Conservation (phyloP, 1,140 invertebrate genomes). For the Drosophila ficusphila region DNA sequence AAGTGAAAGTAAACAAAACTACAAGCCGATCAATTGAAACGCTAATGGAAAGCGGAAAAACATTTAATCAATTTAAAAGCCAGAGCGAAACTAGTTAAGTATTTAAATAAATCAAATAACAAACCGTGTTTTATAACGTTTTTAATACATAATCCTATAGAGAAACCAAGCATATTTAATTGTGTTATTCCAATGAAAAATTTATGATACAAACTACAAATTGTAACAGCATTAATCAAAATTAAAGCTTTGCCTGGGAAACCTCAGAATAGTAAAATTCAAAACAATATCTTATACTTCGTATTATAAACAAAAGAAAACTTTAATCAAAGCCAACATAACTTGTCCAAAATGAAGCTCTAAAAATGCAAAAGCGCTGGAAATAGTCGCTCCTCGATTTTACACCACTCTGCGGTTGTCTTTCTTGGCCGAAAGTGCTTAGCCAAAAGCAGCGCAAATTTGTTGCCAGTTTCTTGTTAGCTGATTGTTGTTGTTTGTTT, state of each 20-base stretch:
- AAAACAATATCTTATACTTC: background rate
- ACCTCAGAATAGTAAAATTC: background rate
- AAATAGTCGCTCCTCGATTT: background rate
- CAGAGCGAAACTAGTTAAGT: background rate
- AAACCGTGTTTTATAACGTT: background rate
- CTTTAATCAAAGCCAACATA: background rate
- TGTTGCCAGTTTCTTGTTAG: slow-evolving; percentile 55
- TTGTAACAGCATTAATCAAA: too few species aligned
- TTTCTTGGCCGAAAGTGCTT: background rate
- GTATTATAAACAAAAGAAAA: background rate
- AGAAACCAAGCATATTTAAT: too few species aligned
- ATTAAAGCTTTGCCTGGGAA: too few species aligned
- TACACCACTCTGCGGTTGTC: slow-evolving; percentile 1
- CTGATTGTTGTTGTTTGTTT: slow-evolving; percentile 61
- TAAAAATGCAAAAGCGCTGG: slow-evolving; percentile 1
- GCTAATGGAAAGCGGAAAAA: slow-evolving; percentile 38
- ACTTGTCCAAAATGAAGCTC: slow-evolving; percentile 9
- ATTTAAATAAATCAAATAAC: background rate
- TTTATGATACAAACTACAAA: too few species aligned
- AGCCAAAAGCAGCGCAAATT: slow-evolving; percentile 44
- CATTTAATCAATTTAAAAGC: slow-evolving; percentile 2
- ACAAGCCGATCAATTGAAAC: slow-evolving; percentile 16
- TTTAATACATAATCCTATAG: background rate
- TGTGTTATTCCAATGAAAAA: too few species aligned
- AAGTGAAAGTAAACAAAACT: slow-evolving; percentile 42